phyloP scores from a whole-genome alignment of 1,140 invertebrate genomes.

The Brachystomella parvula region DNA sequence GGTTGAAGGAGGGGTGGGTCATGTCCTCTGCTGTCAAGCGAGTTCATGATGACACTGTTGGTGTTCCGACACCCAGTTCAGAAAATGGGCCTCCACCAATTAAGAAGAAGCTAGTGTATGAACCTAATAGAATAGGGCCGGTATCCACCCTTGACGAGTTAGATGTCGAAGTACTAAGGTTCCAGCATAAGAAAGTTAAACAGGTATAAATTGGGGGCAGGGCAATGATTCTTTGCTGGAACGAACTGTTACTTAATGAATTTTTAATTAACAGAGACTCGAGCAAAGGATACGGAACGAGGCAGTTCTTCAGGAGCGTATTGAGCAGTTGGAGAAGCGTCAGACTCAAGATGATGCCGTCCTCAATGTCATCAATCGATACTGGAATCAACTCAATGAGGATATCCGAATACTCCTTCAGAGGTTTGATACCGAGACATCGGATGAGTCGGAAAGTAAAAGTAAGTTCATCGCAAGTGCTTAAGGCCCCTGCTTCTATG shows the following conservation, averaged over 20 bases:
- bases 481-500: too few relatives aligned
- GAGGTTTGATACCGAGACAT: slow-evolving; percentile 93
- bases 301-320: slow-evolving; percentile 78
- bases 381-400: slow-evolving; percentile 97
- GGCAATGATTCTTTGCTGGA: neutral
- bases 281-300: slow-evolving; percentile 83
- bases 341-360: slow-evolving; percentile 97
- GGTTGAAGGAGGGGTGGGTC: slow-evolving; percentile 10
- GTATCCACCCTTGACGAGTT: slow-evolving; percentile 92
- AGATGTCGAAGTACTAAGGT: slow-evolving; percentile 92
- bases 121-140: slow-evolving; percentile 82
- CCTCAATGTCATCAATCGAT: slow-evolving; percentile 92
- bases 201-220: slow-evolving; percentile 56
- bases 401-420: slow-evolving; percentile 89
- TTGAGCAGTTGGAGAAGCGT: slow-evolving; percentile 92
- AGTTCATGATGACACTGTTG: neutral
- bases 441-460: slow-evolving; percentile 90
- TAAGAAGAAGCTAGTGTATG: slow-evolving; percentile 82
- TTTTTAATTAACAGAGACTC: slow-evolving; percentile 54
- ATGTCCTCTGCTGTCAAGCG: slow-evolving; percentile 13
- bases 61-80: slow-evolving; percentile 10
- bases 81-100: slow-evolving; percentile 38
- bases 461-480: slow-evolving; percentile 50
- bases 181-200: slow-evolving; percentile 92
- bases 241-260: neutral